Evolutionary conservation across 2,113 vertebrate genomes (phyloP), one percentile per base, ranked within the genome.

Genomic region (Rallus limicola): DNA sequence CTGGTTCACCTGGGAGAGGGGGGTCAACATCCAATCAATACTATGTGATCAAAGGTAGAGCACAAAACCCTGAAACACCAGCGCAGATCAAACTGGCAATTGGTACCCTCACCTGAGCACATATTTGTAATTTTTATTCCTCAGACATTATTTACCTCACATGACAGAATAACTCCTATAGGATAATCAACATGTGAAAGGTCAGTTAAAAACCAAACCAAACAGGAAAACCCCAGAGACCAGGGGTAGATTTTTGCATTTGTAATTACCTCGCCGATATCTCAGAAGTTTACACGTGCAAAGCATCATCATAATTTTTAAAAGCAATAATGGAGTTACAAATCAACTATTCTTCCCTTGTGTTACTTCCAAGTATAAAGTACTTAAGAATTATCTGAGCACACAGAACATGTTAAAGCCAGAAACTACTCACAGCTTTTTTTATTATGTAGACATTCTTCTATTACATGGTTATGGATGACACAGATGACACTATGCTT

Each of bases 331-430:
- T 25, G 25, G 82, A 29, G 26, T 59, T 74, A 82, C 55, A 87
- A 82, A 83, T 70, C 52, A 90, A 55, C 31, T 70, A 26, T 14
- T 62, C 28, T 69, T 85, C 13, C 85, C 69, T 95, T 85, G 50
- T 76, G 31, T 23, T 59, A 67, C 31, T 63, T 77, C 28, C 34
- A 55, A 58, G 20, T 48, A 64, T 80, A 80, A 91, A 91, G 33
- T 21, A 80, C 13, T 74, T 77, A 0, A 34, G 59, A 82, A 46
- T 86, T 91, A 80, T 55, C 34, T 65, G 50, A 86, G 33, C 36
- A 87, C 5, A 84, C 21, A 53, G 72, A 95, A 86, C 77, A 87
- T 74, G 56, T 76, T 52, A 95, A 91, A 96, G 48, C 60, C 82
- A 93, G 52, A 83, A 93, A 53, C 65, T 48, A 81, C 56, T 83